Percentiles rank a stretch among this genome's conserved stretches.
These are phyloP conservation scores for Drosophila trichaetosa DNA, from an alignment of 2,888 invertebrate genomes.

Conservation along the genomic window DNA sequence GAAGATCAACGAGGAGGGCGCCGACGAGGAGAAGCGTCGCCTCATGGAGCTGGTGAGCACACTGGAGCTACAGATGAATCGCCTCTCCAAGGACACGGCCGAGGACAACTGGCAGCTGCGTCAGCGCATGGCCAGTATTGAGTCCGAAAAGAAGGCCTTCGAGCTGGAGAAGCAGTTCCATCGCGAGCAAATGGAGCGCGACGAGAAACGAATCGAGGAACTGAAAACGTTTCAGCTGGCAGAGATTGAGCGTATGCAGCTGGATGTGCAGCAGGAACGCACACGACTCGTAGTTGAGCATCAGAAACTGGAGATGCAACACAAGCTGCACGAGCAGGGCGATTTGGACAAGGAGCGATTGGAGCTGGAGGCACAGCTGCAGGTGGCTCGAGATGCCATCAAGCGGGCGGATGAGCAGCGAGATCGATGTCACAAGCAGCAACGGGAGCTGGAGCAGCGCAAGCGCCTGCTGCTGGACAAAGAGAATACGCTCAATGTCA, in stretches of 20 bases:
- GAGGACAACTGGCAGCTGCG: slow-evolving; percentile 84
- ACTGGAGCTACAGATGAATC: slow-evolving; percentile 81
- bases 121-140: slow-evolving; percentile 83
- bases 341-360: slow-evolving; percentile 73
- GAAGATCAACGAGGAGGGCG: slow-evolving; percentile 75
- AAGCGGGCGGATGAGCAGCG: slow-evolving; percentile 83
- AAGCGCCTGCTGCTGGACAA: slow-evolving; percentile 82
- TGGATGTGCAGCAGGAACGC: slow-evolving; percentile 82
- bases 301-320: slow-evolving; percentile 80
- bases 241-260: slow-evolving; percentile 77
- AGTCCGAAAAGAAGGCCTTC: slow-evolving; percentile 82
- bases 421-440: slow-evolving; percentile 81
- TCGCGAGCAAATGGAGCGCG: slow-evolving; percentile 82
- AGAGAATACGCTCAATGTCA: slow-evolving; percentile 76
- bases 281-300: slow-evolving; percentile 76
- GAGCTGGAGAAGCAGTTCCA: slow-evolving; percentile 82
- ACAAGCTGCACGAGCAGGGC: slow-evolving; percentile 68
- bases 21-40: slow-evolving; percentile 81
- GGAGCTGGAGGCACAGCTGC: slow-evolving; percentile 83
- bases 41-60: slow-evolving; percentile 84
- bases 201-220: slow-evolving; percentile 83
- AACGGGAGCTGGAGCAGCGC: slow-evolving; percentile 82
- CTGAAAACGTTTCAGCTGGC: slow-evolving; percentile 81
- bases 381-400: slow-evolving; percentile 84
- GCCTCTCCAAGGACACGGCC: slow-evolving; percentile 81